Percentiles rank a stretch among this genome's conserved stretches.
Evolutionary conservation across 2,888 invertebrate genomes (phyloP).

Genomic region (Eupeodes latifasciatus): DNA sequence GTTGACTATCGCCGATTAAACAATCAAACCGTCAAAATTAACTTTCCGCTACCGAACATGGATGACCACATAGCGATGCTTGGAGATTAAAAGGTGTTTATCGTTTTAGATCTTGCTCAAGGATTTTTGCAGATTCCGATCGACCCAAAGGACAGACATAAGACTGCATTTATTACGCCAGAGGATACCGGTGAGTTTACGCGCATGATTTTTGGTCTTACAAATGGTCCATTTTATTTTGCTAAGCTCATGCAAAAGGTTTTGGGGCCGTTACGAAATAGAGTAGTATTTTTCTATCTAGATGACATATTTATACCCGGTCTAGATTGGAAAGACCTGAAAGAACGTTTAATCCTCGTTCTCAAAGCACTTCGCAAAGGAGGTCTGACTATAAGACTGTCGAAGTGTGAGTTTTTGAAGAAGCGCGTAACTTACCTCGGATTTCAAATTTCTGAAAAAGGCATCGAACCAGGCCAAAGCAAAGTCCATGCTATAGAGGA

Average conservation of each 20-base stretch:
- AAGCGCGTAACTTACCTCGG: constrained; percentile 17
- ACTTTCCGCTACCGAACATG: constrained; percentile 13
- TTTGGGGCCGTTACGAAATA: constrained; percentile 13
- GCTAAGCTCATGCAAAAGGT: constrained; percentile 32
- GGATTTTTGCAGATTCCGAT: constrained; percentile 37
- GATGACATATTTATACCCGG: constrained; percentile 29
- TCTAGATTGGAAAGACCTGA: constrained; percentile 17
- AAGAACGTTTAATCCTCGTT: too few species aligned
- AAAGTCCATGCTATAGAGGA: constrained; percentile 1
- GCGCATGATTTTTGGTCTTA: constrained; percentile 43
- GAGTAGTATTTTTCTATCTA: constrained; percentile 30
- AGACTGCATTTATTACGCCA: constrained; percentile 43
- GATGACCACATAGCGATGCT: constrained; percentile 29
- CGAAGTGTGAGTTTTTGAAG: constrained; percentile 13
- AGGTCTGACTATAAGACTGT: not conserved
- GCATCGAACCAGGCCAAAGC: not conserved
- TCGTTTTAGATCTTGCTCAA: constrained; percentile 26
- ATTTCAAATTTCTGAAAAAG: constrained; percentile 25
- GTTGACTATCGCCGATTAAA: constrained; percentile 6
- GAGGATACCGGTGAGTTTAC: constrained; percentile 48
- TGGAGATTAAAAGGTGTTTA: constrained; percentile 11
- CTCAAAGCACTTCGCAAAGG: not conserved
- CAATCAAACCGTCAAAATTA: not conserved
- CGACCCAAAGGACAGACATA: constrained; percentile 22
- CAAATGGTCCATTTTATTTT: constrained; percentile 48